Conservation (phyloP, 2,113 vertebrate genomes). For the Heptranchias perlo region DNA sequence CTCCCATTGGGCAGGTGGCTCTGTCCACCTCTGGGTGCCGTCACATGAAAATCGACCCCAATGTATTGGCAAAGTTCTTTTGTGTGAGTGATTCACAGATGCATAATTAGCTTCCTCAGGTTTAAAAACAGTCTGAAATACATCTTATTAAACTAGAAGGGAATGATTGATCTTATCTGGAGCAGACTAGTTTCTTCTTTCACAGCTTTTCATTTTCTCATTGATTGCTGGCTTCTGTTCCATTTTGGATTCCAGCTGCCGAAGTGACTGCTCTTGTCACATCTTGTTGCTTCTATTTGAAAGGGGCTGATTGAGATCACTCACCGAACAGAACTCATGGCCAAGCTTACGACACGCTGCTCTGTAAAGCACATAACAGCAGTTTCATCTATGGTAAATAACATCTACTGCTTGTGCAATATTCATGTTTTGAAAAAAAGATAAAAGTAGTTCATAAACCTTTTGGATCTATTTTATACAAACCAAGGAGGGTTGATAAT, state of each 20-base stretch:
- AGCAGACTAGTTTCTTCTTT: background rate
- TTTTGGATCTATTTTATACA: background rate
- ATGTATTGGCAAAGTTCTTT: background rate
- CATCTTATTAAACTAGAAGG: background rate
- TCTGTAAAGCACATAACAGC: background rate
- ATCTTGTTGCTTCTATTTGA: slow-evolving; percentile 13
- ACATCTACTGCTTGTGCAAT: background rate
- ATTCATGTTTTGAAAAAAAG: background rate
- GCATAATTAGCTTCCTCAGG: background rate
- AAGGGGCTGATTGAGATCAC: background rate
- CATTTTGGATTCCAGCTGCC: background rate
- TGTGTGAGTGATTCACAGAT: no score
- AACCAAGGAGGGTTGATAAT: background rate
- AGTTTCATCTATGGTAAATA: background rate
- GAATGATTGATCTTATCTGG: background rate
- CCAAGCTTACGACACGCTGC: background rate
- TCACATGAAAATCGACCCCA: background rate
- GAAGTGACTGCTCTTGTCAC: background rate
- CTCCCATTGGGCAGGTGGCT: background rate
- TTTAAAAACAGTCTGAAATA: background rate
- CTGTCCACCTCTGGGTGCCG: no score
- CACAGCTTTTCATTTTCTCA: background rate
- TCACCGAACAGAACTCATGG: background rate
- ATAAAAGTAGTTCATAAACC: background rate
- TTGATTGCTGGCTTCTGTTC: background rate